Evolutionary conservation across 2,113 vertebrate species (phyloP).

Genomic region (Myrmophylax atrothorax): DNA sequence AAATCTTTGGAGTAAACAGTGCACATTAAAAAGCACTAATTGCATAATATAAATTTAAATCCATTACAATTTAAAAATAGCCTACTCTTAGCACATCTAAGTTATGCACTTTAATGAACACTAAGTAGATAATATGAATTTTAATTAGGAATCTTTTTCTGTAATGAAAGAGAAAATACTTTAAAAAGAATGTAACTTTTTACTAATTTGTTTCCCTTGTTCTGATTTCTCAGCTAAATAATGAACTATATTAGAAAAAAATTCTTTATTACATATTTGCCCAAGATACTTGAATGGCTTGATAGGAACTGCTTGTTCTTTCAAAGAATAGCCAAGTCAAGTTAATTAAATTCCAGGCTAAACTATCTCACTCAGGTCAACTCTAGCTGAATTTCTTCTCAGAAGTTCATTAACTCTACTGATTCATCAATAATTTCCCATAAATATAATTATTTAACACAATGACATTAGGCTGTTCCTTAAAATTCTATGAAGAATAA

Average conservation of each 20-base stretch:
- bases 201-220: conserved; percentile 52
- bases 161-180: neutral
- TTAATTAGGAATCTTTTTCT: conserved; percentile 39
- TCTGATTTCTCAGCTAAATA: conserved; percentile 52
- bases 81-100: conserved; percentile 36
- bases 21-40: neutral
- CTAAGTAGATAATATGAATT: conserved; percentile 43
- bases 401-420: neutral
- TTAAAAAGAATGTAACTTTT: neutral
- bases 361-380: neutral
- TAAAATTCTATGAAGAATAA: neutral
- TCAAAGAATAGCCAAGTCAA: neutral
- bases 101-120: conserved; percentile 26
- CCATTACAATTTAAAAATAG: conserved; percentile 28
- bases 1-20: neutral
- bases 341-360: conserved; percentile 6
- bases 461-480: neutral
- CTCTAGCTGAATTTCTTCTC: neutral
- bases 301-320: neutral
- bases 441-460: neutral
- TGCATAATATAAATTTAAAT: conserved; percentile 43
- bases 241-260: conserved; percentile 15
- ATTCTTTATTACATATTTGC: neutral
- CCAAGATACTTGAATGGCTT: neutral
- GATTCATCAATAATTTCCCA: neutral